Evolutionary conservation across 2,797 vertebrate species (phyloP).

Genomic region (Leucoraja ocellata): DNA sequence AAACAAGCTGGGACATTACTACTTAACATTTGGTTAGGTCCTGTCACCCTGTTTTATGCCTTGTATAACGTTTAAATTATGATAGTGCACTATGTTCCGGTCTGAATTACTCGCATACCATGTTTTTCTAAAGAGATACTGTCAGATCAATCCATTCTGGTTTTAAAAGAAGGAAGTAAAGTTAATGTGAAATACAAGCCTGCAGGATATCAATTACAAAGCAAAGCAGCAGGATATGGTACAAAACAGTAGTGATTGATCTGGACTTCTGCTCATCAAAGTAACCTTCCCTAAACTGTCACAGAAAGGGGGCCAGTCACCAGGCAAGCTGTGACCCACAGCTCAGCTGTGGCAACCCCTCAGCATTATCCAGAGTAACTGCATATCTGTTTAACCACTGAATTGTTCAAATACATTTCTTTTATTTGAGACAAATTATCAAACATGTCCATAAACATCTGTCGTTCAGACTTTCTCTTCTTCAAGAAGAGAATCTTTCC

Average conservation of each 20-base stretch:
- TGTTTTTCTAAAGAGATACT: constrained; percentile 32
- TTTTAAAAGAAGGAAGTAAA: constrained; percentile 24
- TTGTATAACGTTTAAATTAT: constrained; percentile 2
- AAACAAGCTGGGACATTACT: background rate
- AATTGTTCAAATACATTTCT: background rate
- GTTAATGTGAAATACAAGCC: constrained; percentile 16
- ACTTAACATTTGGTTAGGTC: background rate
- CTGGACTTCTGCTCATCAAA: constrained; percentile 23
- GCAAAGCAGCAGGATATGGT: constrained; percentile 9
- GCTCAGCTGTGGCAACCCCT: background rate
- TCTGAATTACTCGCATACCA: constrained; percentile 19
- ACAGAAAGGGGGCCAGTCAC: background rate
- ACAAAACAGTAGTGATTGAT: background rate
- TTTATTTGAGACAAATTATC: background rate
- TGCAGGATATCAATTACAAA: constrained; percentile 30
- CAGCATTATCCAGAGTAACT: background rate
- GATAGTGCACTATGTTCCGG: background rate
- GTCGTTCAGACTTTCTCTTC: background rate
- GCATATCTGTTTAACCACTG: background rate
- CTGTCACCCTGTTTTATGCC: background rate
- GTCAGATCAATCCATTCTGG: constrained; percentile 22
- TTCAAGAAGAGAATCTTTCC: background rate
- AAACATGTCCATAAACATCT: background rate
- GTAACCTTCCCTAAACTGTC: background rate
- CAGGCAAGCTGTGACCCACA: background rate